Evolutionary conservation across 2,113 vertebrate genomes (phyloP).

Genomic region (Cinclus mexicanus): DNA sequence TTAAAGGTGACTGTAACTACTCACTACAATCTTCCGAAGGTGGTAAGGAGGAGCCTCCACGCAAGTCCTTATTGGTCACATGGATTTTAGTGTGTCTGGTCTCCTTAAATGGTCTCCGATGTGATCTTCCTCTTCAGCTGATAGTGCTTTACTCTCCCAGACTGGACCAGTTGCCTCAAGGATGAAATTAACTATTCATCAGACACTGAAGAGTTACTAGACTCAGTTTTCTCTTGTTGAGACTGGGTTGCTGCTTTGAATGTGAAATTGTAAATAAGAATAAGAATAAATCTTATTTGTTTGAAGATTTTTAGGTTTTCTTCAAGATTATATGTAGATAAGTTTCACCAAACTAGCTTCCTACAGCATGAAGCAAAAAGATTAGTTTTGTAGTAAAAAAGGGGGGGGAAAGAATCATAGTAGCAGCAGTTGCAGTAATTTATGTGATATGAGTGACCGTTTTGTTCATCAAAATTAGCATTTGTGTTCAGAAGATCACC

Average conservation of each 20-base stretch:
- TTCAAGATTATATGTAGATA: background rate
- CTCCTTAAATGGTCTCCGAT: background rate
- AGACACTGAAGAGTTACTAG: background rate
- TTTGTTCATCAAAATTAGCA: background rate
- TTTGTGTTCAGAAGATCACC: background rate
- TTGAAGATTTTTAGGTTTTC: background rate
- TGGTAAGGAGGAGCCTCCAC: background rate
- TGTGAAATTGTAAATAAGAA: background rate
- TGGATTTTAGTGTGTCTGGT: background rate
- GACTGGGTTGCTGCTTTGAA: background rate
- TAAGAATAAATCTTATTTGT: background rate
- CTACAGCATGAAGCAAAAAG: background rate
- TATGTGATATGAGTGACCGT: background rate
- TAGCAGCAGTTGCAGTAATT: background rate
- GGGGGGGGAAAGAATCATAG: too few species aligned
- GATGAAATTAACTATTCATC: background rate
- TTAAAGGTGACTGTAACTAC: background rate
- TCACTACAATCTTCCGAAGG: background rate
- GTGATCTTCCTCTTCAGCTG: background rate
- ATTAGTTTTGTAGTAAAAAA: background rate
- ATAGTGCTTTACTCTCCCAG: background rate
- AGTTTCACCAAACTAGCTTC: background rate
- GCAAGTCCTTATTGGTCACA: background rate
- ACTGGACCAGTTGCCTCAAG: background rate
- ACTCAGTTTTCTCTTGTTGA: background rate